A percentile compares a stretch with the other conserved stretches of the same genome.
Conservation (phyloP, 2,797 vertebrate species). For the Leuciscus waleckii region DNA sequence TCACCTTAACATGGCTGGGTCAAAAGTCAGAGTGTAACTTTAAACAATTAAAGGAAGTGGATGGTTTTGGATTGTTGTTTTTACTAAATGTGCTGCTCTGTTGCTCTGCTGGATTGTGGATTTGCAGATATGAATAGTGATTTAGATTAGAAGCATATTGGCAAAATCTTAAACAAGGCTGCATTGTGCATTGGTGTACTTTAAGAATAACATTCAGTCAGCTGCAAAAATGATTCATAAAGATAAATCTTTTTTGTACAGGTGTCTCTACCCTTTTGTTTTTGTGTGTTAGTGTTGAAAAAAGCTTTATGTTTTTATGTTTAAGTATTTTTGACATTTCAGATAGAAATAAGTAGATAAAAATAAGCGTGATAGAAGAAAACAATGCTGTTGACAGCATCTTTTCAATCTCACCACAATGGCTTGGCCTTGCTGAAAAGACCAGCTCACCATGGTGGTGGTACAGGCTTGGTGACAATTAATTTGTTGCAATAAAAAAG, state of each 20-base stretch:
- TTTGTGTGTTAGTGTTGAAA: neutral
- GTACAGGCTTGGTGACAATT: neutral
- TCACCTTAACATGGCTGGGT: constrained; percentile 39
- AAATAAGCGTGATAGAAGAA: neutral
- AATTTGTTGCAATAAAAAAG: neutral
- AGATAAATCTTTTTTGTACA: neutral
- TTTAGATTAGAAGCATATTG: constrained; percentile 9
- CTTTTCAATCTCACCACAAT: neutral
- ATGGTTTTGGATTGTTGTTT: constrained; percentile 1
- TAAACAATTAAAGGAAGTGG: constrained; percentile 1
- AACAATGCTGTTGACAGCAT: neutral
- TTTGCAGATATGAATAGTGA: constrained; percentile 10
- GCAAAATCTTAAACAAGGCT: neutral
- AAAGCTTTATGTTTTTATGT: neutral
- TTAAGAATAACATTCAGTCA: constrained; percentile 1
- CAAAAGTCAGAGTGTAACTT: constrained; percentile 52
- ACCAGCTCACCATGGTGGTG: neutral
- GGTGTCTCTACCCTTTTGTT: neutral
- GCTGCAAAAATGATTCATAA: neutral
- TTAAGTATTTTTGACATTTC: neutral
- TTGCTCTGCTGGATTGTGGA: neutral
- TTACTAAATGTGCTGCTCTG: neutral
- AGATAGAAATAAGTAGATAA: neutral
- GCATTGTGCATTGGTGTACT: constrained; percentile 17
- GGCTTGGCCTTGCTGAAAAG: neutral